phyloP scores from a whole-genome alignment of 2,113 vertebrate species.

The Calypte anna region DNA sequence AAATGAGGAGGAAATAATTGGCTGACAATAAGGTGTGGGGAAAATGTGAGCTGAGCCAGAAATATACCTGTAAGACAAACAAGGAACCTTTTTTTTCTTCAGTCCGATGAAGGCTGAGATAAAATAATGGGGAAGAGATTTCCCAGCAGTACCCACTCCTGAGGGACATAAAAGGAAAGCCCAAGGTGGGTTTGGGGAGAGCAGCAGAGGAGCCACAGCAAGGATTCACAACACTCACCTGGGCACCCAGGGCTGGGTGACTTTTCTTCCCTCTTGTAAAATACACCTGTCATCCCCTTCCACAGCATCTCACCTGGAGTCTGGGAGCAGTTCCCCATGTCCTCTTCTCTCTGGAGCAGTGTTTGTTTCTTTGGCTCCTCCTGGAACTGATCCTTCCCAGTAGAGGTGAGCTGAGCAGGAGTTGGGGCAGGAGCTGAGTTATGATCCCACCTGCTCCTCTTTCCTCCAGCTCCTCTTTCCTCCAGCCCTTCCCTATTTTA shows the following conservation, averaged over 20 bases:
- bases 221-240: not conserved
- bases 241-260: not conserved
- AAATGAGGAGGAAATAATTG: not conserved
- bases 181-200: not conserved
- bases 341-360: not conserved
- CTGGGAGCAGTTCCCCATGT: not conserved
- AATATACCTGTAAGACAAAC: not conserved
- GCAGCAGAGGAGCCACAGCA: not conserved
- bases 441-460: not conserved
- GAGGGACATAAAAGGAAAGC: not conserved
- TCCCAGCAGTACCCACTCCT: not conserved
- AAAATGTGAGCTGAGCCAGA: not conserved
- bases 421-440: accelerated
- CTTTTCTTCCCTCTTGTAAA: too few relatives aligned
- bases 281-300: not conserved
- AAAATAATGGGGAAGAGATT: not conserved
- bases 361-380: not conserved
- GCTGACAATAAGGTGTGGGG: not conserved
- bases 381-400: not conserved
- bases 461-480: not conserved
- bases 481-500: not conserved
- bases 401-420: accelerated
- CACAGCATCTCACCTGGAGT: accelerated
- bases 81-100: not conserved
- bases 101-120: not conserved